phyloP scores from a whole-genome alignment of 2,888 invertebrate species.

The Lasioglossum lativentre region DNA sequence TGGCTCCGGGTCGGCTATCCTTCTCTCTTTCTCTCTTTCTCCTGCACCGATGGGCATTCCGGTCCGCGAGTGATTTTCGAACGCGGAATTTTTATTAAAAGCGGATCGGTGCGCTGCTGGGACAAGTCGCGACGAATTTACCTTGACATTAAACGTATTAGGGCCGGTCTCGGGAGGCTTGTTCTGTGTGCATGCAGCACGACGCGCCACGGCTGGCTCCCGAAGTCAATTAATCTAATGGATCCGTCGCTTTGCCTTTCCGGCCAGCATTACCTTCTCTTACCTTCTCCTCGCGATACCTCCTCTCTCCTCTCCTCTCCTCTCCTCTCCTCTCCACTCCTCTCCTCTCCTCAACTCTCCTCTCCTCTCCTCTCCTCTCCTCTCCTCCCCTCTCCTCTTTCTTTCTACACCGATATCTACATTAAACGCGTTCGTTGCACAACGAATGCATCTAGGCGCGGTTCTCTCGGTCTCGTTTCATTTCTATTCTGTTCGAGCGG shows the following conservation, averaged over 20 bases:
- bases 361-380: background rate
- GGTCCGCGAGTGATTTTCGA: background rate
- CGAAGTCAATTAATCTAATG: slow-evolving; percentile 74
- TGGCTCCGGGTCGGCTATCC: background rate
- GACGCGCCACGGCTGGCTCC: slow-evolving; percentile 50
- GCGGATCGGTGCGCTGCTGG: background rate
- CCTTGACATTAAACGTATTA: slow-evolving; percentile 42
- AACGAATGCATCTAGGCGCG: slow-evolving; percentile 76
- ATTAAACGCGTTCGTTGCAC: slow-evolving; percentile 70
- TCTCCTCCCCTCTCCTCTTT: background rate
- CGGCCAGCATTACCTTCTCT: background rate
- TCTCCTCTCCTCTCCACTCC: background rate
- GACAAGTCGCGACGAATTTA: slow-evolving; percentile 13
- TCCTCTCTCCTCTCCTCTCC: background rate
- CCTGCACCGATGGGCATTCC: background rate
- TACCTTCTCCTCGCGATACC: background rate
- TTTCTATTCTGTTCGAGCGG: slow-evolving; percentile 68
- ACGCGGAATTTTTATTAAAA: slow-evolving; percentile 4
- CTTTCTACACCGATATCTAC: background rate
- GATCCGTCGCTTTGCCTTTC: slow-evolving; percentile 47
- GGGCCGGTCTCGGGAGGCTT: slow-evolving; percentile 4
- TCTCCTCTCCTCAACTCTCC: background rate
- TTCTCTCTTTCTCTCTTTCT: background rate
- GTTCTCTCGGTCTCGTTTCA: slow-evolving; percentile 71
- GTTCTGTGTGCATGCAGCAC: slow-evolving; percentile 8